Percentiles rank a stretch among this genome's conserved stretches.
These are phyloP conservation scores for Trichogramma dendrolimi DNA, from an alignment of 2,888 invertebrate species.

Conservation along the genomic window DNA sequence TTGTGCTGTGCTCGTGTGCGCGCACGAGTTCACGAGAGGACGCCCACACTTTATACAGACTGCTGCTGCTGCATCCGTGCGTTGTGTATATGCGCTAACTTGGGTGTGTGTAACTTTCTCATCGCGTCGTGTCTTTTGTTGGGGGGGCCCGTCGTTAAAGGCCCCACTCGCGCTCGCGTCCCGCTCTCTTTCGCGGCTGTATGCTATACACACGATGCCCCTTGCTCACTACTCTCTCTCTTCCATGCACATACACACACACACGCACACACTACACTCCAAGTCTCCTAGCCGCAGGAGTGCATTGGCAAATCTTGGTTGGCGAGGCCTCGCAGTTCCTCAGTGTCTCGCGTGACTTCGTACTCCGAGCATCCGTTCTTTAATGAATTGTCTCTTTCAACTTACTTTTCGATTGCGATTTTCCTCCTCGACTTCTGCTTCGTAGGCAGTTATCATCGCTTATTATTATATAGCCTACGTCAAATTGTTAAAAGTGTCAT, in stretches of 20 bases:
- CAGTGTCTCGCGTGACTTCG: constrained; percentile 49
- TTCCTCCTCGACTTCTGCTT: too few relatives aligned
- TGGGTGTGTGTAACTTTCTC: constrained; percentile 32
- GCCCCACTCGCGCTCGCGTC: constrained; percentile 29
- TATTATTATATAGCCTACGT: too few relatives aligned
- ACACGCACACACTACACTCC: too few relatives aligned
- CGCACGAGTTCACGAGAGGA: constrained; percentile 12
- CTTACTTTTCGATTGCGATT: too few relatives aligned
- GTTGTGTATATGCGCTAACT: constrained; percentile 11
- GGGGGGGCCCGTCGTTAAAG: constrained; percentile 28
- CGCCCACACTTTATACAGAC: constrained; percentile 12
- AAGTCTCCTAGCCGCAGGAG: background rate
- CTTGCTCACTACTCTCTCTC: too few relatives aligned
- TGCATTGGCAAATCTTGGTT: background rate
- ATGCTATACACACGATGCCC: too few relatives aligned
- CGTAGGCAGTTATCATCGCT: too few relatives aligned
- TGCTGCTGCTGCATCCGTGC: too few relatives aligned
- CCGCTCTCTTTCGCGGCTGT: constrained; percentile 29
- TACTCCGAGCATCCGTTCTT: constrained; percentile 39
- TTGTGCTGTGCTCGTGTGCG: too few relatives aligned
- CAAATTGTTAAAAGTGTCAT: too few relatives aligned
- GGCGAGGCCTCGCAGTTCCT: constrained; percentile 29
- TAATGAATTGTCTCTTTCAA: too few relatives aligned
- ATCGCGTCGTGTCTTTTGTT: constrained; percentile 40
- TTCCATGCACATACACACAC: too few relatives aligned